These are phyloP conservation scores for Hoplias malabaricus DNA, from an alignment of 2,113 vertebrate species.

Conservation along the genomic window DNA sequence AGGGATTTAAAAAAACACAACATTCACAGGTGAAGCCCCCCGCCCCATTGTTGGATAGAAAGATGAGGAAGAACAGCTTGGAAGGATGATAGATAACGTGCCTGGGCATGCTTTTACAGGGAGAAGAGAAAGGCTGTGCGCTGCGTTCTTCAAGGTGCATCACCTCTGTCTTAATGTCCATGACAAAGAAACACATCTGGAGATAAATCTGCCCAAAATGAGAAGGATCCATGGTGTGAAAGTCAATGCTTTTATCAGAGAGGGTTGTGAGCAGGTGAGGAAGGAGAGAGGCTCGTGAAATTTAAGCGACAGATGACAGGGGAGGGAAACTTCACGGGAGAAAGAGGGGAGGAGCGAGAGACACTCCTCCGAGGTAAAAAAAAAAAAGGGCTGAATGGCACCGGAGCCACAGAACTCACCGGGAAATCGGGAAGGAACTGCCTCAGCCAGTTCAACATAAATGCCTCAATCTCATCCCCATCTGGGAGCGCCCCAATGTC, in stretches of 20 bases:
- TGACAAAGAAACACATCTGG: neutral
- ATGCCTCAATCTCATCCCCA: constrained; percentile 82
- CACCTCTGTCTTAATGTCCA: neutral
- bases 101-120: constrained; percentile 20
- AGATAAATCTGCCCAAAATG: neutral
- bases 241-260: neutral
- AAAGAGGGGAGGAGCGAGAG: constrained; percentile 51
- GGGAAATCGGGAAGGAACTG: constrained; percentile 75
- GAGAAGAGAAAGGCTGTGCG: neutral
- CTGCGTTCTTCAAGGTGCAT: constrained; percentile 1
- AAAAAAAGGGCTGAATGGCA: constrained; percentile 63
- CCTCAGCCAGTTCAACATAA: constrained; percentile 84
- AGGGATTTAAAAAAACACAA: neutral
- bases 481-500: constrained; percentile 85
- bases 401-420: constrained; percentile 79
- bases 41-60: neutral
- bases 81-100: neutral
- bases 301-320: constrained; percentile 61
- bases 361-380: constrained; percentile 58
- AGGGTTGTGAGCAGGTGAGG: constrained; percentile 49
- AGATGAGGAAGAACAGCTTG: constrained; percentile 8
- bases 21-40: constrained; percentile 2
- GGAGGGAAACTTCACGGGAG: constrained; percentile 54
- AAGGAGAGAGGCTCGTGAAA: constrained; percentile 59
- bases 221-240: constrained; percentile 27